These are phyloP conservation scores for Drosophila pruinosa DNA, from an alignment of 1,140 invertebrate genomes.

Conservation along the genomic window DNA sequence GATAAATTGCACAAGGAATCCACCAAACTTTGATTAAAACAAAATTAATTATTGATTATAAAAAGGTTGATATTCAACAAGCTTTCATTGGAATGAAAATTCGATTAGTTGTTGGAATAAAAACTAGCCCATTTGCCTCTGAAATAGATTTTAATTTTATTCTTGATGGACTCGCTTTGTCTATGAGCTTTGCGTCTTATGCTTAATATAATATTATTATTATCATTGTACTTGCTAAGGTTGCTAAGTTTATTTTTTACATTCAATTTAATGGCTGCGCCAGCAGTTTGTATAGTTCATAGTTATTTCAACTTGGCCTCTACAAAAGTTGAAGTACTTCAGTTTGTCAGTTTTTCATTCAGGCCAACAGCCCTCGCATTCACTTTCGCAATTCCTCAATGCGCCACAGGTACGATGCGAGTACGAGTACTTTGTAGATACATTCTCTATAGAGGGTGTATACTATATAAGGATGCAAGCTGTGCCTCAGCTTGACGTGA, in stretches of 20 bases:
- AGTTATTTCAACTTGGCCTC: conserved; percentile 58
- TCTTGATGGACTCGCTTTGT: conserved; percentile 1
- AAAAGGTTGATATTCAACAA: too few relatives aligned
- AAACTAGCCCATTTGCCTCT: background rate
- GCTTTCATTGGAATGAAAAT: too few relatives aligned
- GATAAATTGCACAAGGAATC: background rate
- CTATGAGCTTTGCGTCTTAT: conserved; percentile 26
- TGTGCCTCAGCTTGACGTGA: conserved; percentile 45
- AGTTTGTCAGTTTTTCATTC: conserved; percentile 1
- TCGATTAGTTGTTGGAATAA: too few relatives aligned
- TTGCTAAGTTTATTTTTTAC: conserved; percentile 55
- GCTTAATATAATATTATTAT: conserved; percentile 22
- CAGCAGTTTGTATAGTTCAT: background rate
- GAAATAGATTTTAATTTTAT: background rate
- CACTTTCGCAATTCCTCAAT: background rate
- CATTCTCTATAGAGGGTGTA: conserved; percentile 9
- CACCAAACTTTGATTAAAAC: background rate
- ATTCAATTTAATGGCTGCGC: background rate
- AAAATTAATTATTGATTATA: too few relatives aligned
- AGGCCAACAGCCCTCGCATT: conserved; percentile 11
- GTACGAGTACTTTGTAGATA: conserved; percentile 14
- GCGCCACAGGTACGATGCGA: conserved; percentile 41
- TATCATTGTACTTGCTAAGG: conserved; percentile 19
- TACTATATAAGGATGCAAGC: conserved; percentile 31
- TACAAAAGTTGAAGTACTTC: conserved; percentile 47